phyloP scores from a whole-genome alignment of 1,140 invertebrate species.

The Neodiprion virginianus region DNA sequence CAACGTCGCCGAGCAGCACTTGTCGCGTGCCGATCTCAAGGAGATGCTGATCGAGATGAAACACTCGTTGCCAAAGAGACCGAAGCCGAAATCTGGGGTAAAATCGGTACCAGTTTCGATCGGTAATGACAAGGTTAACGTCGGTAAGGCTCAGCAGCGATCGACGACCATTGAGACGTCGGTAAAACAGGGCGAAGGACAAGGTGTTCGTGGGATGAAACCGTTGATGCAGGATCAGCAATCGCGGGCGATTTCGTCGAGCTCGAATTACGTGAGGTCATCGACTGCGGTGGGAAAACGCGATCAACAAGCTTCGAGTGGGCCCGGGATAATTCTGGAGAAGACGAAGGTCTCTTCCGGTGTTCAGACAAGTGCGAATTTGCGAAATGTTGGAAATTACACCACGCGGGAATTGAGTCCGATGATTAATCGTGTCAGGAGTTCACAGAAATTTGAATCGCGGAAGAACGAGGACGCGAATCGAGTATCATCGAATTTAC shows the following conservation, averaged over 20 bases:
- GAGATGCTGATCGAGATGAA: constrained; percentile 74
- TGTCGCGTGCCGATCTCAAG: constrained; percentile 59
- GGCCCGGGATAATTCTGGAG: constrained; percentile 21
- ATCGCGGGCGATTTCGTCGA: background rate
- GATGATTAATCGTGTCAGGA: constrained; percentile 8
- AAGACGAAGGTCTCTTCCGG: constrained; percentile 62
- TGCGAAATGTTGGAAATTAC: constrained; percentile 47
- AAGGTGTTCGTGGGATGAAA: no score
- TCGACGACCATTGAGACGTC: no score
- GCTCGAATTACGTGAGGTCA: background rate
- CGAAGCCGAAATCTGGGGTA: constrained; percentile 30
- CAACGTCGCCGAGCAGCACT: constrained; percentile 56
- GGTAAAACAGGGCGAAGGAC: no score
- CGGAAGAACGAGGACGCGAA: constrained; percentile 34
- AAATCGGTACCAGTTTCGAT: no score
- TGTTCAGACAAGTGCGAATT: constrained; percentile 60
- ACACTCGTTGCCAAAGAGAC: constrained; percentile 67
- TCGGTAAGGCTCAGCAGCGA: no score
- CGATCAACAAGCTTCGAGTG: background rate
- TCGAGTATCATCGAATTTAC: constrained; percentile 43
- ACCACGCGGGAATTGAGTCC: constrained; percentile 19
- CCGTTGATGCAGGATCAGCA: no score
- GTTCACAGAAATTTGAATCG: constrained; percentile 12
- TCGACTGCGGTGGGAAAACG: background rate
- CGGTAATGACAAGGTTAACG: background rate